Percentiles rank a stretch among this genome's conserved stretches.
Evolutionary conservation across 2,797 vertebrate genomes (phyloP).

Genomic region (Sarcophilus harrisii): DNA sequence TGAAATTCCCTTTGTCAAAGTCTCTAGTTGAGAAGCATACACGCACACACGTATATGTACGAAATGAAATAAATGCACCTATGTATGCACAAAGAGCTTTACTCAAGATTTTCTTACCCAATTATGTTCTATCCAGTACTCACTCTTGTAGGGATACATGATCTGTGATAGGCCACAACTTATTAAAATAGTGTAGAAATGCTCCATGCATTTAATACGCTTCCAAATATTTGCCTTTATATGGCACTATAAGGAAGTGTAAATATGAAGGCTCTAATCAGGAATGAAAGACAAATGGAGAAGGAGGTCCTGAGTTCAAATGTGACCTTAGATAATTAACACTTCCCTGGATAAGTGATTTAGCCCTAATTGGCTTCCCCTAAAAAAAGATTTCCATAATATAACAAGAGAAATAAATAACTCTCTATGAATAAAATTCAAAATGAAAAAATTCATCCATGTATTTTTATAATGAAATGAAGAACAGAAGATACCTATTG

Average conservation of each 20-base stretch:
- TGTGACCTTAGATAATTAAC: too few relatives aligned
- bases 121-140: background rate
- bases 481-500: too few relatives aligned
- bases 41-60: background rate
- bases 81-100: background rate
- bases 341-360: too few relatives aligned
- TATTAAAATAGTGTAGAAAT: background rate
- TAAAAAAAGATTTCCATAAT: too few relatives aligned
- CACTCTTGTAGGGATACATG: background rate
- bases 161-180: background rate
- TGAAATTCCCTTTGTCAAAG: background rate
- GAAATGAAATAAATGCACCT: background rate
- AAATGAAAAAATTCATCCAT: background rate
- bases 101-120: background rate
- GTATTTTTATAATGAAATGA: background rate
- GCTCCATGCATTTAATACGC: background rate
- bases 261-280: background rate
- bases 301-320: background rate
- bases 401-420: too few relatives aligned
- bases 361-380: too few relatives aligned
- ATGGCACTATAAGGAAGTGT: background rate
- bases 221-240: conserved; percentile 10
- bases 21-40: background rate
- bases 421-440: too few relatives aligned
- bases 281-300: conserved; percentile 6